Evolutionary conservation across 2,113 vertebrate genomes (phyloP).

Genomic region (Eurypyga helias): DNA sequence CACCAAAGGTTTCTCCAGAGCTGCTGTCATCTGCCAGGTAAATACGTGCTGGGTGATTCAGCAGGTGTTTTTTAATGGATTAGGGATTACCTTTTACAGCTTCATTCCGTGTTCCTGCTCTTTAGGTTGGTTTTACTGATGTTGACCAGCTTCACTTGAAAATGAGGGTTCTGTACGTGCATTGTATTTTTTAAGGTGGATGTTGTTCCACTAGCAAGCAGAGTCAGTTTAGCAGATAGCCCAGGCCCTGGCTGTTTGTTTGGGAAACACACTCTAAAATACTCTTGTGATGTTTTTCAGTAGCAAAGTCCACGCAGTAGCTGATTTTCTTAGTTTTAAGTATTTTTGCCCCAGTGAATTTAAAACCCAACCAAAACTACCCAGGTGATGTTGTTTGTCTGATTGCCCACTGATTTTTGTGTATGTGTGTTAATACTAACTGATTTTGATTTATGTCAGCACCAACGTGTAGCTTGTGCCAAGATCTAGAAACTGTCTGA

Average conservation of each 20-base stretch:
- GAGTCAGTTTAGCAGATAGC: neutral
- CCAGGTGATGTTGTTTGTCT: neutral
- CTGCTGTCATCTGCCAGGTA: conserved; percentile 4
- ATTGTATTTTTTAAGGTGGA: neutral
- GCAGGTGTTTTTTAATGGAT: conserved; percentile 34
- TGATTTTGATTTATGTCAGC: neutral
- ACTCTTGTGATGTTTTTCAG: neutral
- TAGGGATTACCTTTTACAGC: conserved; percentile 19
- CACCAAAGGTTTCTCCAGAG: neutral
- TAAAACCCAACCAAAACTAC: neutral
- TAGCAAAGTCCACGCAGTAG: neutral
- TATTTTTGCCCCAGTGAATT: neutral
- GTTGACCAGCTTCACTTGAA: neutral
- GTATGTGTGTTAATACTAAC: neutral
- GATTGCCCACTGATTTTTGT: neutral
- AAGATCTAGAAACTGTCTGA: neutral
- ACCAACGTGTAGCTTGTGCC: neutral
- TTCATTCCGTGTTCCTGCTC: conserved; percentile 10
- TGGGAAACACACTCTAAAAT: neutral
- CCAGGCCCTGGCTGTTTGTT: neutral
- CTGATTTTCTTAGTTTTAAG: neutral
- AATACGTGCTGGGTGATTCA: neutral
- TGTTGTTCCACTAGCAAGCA: neutral
- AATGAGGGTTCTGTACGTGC: neutral
- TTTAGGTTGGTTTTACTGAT: conserved; percentile 1